Evolutionary conservation across 2,797 vertebrate species (phyloP).

Genomic region (Propithecus deckenii): DNA sequence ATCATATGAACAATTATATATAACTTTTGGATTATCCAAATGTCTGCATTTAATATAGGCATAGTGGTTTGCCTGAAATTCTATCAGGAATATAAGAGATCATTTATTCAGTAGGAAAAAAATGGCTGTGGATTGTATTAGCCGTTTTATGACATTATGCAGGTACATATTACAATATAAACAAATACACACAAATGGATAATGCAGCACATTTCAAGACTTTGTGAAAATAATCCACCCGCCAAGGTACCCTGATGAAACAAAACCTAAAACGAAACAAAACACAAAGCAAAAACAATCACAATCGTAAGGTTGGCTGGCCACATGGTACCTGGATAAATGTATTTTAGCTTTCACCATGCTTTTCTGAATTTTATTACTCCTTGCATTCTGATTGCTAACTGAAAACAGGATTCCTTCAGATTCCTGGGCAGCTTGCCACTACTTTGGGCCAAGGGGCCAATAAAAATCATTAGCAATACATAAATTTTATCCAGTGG

Average conservation of each 20-base stretch:
- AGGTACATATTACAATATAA: not conserved
- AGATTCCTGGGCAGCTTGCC: slow-evolving; percentile 85
- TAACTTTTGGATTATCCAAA: slow-evolving; percentile 21
- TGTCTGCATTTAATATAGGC: slow-evolving; percentile 49
- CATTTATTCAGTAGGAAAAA: slow-evolving; percentile 36
- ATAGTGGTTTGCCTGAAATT: slow-evolving; percentile 39
- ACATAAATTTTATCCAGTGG: slow-evolving; percentile 87
- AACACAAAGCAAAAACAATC: slow-evolving; percentile 18
- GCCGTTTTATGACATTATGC: not conserved
- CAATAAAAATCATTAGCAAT: slow-evolving; percentile 88
- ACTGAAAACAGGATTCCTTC: slow-evolving; percentile 84
- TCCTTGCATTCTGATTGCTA: slow-evolving; percentile 79
- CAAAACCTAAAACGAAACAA: not conserved
- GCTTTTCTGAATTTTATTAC: slow-evolving; percentile 77
- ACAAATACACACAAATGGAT: not conserved
- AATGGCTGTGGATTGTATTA: not conserved
- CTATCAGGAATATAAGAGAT: slow-evolving; percentile 28
- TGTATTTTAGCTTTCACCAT: slow-evolving; percentile 59
- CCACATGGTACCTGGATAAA: slow-evolving; percentile 63
- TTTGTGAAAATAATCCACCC: not conserved
- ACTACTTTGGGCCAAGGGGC: slow-evolving; percentile 80
- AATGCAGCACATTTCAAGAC: not conserved
- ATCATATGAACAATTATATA: not conserved
- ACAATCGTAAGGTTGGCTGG: not conserved
- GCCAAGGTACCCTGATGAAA: not conserved